Conservation (phyloP, 1,140 invertebrate species). For the Bombus waltoni region DNA sequence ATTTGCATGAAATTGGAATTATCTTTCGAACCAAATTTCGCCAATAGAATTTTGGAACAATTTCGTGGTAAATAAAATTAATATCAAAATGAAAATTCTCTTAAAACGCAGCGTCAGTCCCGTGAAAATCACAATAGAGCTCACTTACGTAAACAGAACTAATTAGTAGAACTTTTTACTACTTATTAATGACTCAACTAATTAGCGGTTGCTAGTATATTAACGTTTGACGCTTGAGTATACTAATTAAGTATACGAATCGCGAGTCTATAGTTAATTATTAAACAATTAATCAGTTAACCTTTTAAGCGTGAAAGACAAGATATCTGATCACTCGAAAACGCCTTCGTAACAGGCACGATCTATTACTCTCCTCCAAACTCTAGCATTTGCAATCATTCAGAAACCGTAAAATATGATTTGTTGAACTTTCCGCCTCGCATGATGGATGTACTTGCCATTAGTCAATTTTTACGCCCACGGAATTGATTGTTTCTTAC, state of each 20-base stretch:
- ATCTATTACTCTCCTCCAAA: not conserved
- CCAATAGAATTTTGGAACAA: not conserved
- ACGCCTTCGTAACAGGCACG: not conserved
- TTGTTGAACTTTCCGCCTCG: not conserved
- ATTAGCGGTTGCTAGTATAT: not conserved
- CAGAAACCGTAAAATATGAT: not conserved
- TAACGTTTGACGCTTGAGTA: not conserved
- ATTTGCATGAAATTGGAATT: no score
- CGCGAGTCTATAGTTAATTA: not conserved
- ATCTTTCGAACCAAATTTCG: no score
- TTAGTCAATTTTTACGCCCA: not conserved
- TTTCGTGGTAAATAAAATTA: no score
- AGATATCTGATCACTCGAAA: slow-evolving; percentile 11
- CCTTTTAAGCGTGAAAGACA: slow-evolving; percentile 5
- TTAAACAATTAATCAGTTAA: slow-evolving; percentile 19
- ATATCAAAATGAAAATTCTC: not conserved
- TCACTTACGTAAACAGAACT: no score
- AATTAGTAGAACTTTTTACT: not conserved
- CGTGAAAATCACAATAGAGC: not conserved
- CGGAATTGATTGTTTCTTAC: not conserved
- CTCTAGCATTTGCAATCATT: no score
- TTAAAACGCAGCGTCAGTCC: not conserved
- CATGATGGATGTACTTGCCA: not conserved
- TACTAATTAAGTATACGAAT: not conserved
- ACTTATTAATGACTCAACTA: not conserved